phyloP scores from a whole-genome alignment of 1,140 invertebrate genomes.

The Macrostomum lignano region DNA sequence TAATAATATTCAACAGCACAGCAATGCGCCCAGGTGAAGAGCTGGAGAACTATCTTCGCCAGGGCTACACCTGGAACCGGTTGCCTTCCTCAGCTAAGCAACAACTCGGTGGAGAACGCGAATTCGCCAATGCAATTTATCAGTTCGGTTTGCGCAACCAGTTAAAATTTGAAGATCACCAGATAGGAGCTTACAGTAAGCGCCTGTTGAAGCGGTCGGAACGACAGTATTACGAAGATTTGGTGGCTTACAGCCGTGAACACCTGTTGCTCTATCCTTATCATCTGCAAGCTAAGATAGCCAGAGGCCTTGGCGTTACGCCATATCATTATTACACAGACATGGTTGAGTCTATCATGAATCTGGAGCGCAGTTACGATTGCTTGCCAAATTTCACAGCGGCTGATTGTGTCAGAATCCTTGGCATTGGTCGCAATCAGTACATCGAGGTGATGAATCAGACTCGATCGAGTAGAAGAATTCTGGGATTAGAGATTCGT shows the following conservation, averaged over 20 bases:
- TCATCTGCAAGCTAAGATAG: slow-evolving; percentile 68
- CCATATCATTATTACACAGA: slow-evolving; percentile 75
- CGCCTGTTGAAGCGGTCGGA: too few species aligned
- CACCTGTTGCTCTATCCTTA: slow-evolving; percentile 74
- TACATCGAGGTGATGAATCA: slow-evolving; percentile 70
- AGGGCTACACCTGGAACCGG: too few species aligned
- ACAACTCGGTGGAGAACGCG: too few species aligned
- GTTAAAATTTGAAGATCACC: too few species aligned
- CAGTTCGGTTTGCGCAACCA: too few species aligned
- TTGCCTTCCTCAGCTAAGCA: too few species aligned
- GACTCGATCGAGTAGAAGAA: neutral
- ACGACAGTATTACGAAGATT: slow-evolving; percentile 67
- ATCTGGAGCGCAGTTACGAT: slow-evolving; percentile 73
- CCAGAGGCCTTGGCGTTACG: slow-evolving; percentile 60
- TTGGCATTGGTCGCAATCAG: slow-evolving; percentile 82
- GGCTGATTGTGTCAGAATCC: slow-evolving; percentile 60
- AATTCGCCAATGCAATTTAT: too few species aligned
- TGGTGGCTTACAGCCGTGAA: slow-evolving; percentile 55
- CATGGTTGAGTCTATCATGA: slow-evolving; percentile 53
- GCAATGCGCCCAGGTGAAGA: too few species aligned
- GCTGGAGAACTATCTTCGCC: too few species aligned
- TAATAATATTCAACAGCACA: too few species aligned
- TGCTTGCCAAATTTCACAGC: slow-evolving; percentile 85
- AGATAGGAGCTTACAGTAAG: too few species aligned
- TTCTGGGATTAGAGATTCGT: slow-evolving; percentile 11